These are phyloP conservation scores for Metalampra italica DNA, from an alignment of 2,888 invertebrate species.

Conservation along the genomic window DNA sequence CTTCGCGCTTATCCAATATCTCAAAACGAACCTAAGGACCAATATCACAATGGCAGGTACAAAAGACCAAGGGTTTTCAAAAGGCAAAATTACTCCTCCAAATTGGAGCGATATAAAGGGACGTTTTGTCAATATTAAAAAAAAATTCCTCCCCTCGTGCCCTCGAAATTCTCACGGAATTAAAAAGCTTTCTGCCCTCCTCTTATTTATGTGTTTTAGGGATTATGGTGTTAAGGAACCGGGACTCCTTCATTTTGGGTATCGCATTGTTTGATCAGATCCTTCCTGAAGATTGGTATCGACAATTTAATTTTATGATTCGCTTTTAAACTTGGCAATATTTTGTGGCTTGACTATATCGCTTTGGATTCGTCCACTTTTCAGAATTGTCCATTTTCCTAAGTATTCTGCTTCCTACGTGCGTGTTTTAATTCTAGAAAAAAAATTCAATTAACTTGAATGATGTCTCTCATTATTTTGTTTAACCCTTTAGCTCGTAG, in stretches of 20 bases:
- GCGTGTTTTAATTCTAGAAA: too few relatives aligned
- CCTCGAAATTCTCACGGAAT: constrained; percentile 17
- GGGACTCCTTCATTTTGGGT: not conserved
- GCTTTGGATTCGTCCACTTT: too few relatives aligned
- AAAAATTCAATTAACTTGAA: too few relatives aligned
- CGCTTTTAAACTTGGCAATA: not conserved
- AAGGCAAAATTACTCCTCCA: constrained; percentile 42
- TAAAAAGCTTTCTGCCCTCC: constrained; percentile 18
- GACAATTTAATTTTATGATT: not conserved
- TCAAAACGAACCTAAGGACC: constrained; percentile 14
- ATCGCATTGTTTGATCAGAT: constrained; percentile 1
- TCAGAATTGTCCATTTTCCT: too few relatives aligned
- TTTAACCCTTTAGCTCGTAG: too few relatives aligned
- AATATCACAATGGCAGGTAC: constrained; percentile 32
- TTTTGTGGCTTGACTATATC: too few relatives aligned
- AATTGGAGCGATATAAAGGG: constrained; percentile 40
- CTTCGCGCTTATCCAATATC: constrained; percentile 15
- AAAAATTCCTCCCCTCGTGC: constrained; percentile 9
- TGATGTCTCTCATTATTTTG: too few relatives aligned
- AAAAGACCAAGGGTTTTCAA: constrained; percentile 26
- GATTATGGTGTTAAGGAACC: constrained; percentile 2
- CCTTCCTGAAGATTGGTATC: not conserved
- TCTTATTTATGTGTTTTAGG: constrained; percentile 14
- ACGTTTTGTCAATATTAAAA: constrained; percentile 49
- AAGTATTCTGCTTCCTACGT: too few relatives aligned